Evolutionary conservation across 2,113 vertebrate genomes (phyloP).

Genomic region (Percopsis transmontana): DNA sequence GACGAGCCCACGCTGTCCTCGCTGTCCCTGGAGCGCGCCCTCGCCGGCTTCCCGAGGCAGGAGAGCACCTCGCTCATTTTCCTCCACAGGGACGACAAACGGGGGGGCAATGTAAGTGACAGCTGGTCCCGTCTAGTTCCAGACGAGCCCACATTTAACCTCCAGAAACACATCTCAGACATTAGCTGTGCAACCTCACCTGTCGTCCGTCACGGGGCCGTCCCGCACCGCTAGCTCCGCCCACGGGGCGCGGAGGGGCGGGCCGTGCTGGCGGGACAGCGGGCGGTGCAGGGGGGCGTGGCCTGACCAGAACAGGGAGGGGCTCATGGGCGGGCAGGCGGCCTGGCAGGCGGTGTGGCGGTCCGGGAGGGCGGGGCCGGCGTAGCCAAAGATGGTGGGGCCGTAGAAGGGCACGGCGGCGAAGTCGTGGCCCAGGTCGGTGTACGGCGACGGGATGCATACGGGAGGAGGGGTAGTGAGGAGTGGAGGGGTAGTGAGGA

Average conservation of each 20-base stretch:
- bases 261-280: slow-evolving; percentile 76
- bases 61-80: not conserved
- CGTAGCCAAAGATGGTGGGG: slow-evolving; percentile 84
- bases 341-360: slow-evolving; percentile 55
- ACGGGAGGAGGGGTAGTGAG: slow-evolving; percentile 79
- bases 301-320: slow-evolving; percentile 83
- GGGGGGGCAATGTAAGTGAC: not conserved
- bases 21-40: slow-evolving; percentile 72
- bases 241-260: slow-evolving; percentile 82
- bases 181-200: slow-evolving; percentile 64
- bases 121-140: not conserved
- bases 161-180: not conserved
- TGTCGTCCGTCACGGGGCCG: slow-evolving; percentile 69
- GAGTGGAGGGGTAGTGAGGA: slow-evolving; percentile 74
- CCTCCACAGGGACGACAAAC: slow-evolving; percentile 2
- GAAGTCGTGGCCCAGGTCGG: slow-evolving; percentile 85
- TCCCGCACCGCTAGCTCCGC: slow-evolving; percentile 77
- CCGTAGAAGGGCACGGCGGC: slow-evolving; percentile 85
- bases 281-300: slow-evolving; percentile 80
- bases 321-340: slow-evolving; percentile 79
- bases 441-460: slow-evolving; percentile 87
- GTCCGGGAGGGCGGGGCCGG: slow-evolving; percentile 71
- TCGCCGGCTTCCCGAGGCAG: slow-evolving; percentile 77
- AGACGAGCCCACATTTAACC: not conserved
- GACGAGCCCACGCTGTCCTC: slow-evolving; percentile 74